These are phyloP conservation scores for Drosophila histrio DNA, from an alignment of 2,888 invertebrate species.

Conservation along the genomic window DNA sequence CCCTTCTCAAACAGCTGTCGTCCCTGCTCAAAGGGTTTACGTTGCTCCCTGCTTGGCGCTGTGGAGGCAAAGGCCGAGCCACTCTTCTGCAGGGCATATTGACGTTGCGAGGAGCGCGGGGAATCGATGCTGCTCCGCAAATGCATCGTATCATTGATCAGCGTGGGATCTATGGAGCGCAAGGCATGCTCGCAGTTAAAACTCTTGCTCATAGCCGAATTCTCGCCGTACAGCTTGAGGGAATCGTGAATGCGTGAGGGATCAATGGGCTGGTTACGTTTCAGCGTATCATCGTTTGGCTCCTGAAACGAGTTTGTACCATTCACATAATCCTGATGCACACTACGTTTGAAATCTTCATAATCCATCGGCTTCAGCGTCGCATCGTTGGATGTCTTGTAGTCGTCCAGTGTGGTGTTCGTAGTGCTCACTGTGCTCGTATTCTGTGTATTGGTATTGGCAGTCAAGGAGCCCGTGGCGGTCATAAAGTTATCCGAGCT, in stretches of 20 bases:
- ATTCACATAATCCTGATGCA: constrained; percentile 83
- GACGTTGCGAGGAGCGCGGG: constrained; percentile 71
- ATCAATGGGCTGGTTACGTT: constrained; percentile 85
- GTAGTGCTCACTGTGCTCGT: constrained; percentile 68
- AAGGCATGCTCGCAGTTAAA: constrained; percentile 83
- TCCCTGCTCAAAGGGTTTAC: constrained; percentile 63
- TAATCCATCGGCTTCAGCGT: constrained; percentile 84
- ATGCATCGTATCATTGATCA: constrained; percentile 82
- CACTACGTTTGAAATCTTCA: constrained; percentile 84
- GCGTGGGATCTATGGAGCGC: constrained; percentile 82
- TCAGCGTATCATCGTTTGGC: constrained; percentile 83
- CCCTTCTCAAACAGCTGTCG: constrained; percentile 81
- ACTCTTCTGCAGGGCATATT: constrained; percentile 83
- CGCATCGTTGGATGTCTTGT: constrained; percentile 79
- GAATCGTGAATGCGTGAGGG: constrained; percentile 85
- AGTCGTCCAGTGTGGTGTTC: constrained; percentile 75
- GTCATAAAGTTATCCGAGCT: constrained; percentile 82
- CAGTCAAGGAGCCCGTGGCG: constrained; percentile 76
- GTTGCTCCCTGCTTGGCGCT: constrained; percentile 51
- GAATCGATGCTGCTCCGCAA: constrained; percentile 71
- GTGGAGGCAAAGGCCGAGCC: constrained; percentile 78
- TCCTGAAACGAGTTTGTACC: constrained; percentile 83
- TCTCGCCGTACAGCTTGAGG: constrained; percentile 84
- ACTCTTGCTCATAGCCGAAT: constrained; percentile 84
- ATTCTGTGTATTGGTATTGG: constrained; percentile 71